Base-by-base conservation (phyloP, 2,113 vertebrate genomes). In the Amia ocellicauda region DNA sequence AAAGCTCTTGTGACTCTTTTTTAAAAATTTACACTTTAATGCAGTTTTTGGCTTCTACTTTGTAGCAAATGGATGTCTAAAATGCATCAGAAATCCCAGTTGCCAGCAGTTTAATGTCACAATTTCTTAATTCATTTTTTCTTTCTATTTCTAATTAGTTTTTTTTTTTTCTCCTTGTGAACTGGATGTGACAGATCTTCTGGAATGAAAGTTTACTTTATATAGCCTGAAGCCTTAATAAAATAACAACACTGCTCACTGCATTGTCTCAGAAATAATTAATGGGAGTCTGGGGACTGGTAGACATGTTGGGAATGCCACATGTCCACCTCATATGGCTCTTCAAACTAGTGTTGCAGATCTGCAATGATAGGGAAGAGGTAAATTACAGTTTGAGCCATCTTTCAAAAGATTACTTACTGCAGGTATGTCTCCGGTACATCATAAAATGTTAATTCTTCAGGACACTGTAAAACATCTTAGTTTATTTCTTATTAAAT, bases 201-300 rank as follows among this genome's bases (percentile, higher is more conserved):
- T 47, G 7, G 45, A 47, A 17, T n/a, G n/a, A 47, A 17, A 16
- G 45, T 47, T 13, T 47, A 47, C 11, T 47, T 16, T 13, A 13
- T n/a, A 17, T 16, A 47, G 16, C 16, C 2, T 5, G 5, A 47
- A 47, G 45, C 45, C 13, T 47, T 2, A 47, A 17, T 16, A 14
- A 47, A 47, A 47, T 47, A 47, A 47, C 45, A 47, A 16, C 45
- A 47, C n/a, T 47, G 14, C n/a, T 47, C n/a, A 47, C 11, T 47
- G 45, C 10, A 47, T 47, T 47, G 5, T 19, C 14, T 17, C n/a
- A 17, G 14, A 47, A 7, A 47, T 47, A 42, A 42, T 17, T 17
- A 47, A 47, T 17, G 45, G 40, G 40, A 42, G 40, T 42, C 40
- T 42, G 8, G 40, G 16, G 40, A 42, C 16, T 47, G n/a, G n/a